Base-by-base conservation (phyloP, 1,140 invertebrate species). In the Orussus abietinus region DNA sequence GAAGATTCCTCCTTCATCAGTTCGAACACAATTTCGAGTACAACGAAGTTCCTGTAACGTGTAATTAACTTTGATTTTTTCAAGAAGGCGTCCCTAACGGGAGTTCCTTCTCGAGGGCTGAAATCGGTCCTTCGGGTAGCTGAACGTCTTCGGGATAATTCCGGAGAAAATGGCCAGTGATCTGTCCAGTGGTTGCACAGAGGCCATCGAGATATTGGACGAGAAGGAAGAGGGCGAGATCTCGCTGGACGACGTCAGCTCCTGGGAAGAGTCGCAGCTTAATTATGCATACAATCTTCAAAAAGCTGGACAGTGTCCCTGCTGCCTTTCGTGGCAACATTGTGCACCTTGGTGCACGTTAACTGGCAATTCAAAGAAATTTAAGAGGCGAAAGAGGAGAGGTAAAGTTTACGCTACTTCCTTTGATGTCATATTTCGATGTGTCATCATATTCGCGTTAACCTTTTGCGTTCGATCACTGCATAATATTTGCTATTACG, bases 101-200 rank as follows among this genome's bases (percentile, higher is more conserved):
- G n/a, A n/a, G n/a, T n/a, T n/a, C n/a, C n/a, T n/a, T n/a, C n/a
- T n/a, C n/a, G n/a, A n/a, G n/a, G n/a, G n/a, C n/a, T n/a, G n/a
- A n/a, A n/a, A n/a, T n/a, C n/a, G n/a, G n/a, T n/a, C n/a, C n/a
- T n/a, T n/a, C n/a, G n/a, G n/a, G n/a, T n/a, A n/a, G n/a, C n/a
- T n/a, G n/a, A n/a, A n/a, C n/a, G n/a, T n/a, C n/a, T n/a, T n/a
- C n/a, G n/a, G n/a, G n/a, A n/a, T n/a, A n/a, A n/a, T n/a, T n/a
- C n/a, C n/a, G n/a, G n/a, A n/a, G n/a, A n/a, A n/a, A n/a, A 69
- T 71, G 66, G 65, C 66, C 38, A 69, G 64, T 40, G 66, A 71
- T 45, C 35, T 71, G 19, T 65, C 64, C 28, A 69, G 66, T 42
- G 60, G 55, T 36, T 55, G 58, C 34, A 58, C 55, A 5, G 64